Base-by-base conservation (phyloP, 2,888 invertebrate genomes). In the Schizaphis graminum region DNA sequence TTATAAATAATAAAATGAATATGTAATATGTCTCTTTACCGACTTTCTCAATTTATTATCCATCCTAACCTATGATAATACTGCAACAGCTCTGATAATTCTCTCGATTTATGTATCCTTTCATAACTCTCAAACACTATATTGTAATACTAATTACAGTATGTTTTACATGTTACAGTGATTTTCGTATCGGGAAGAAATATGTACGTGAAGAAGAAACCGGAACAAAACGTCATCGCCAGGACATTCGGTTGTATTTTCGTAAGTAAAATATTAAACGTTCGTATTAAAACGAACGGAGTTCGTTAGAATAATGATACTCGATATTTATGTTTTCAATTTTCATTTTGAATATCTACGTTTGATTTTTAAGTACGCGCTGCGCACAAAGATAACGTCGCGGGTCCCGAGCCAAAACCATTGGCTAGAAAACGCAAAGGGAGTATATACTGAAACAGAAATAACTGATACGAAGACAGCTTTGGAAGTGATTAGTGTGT, bases 361-460 rank as follows among this genome's bases (percentile, higher is more conserved):
- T 77, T 61, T 47, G 8, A 21, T 67, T 67, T 67, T 92, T 24
- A 94, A 95, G 95, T 91, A 93, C 26, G 95, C 94, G 4, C 47
- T 95, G 53, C 91, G 88, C 11, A 94, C 77, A 10, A 95, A 94
- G 57, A 13, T 94, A 7, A 57, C 44, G 10, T 49, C 86, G 24
- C 7, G 91, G 5, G n/a, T 41, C 3, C 41, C n/a, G 21, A 1
- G 49, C 53, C 10, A 49, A 56, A 35, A 13, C 10, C 91, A 94
- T 41, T 99, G 99, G 98, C 96, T 99, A 95, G 99, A 99, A 96
- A 97, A 98, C 95, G 98, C 99, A 0, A 97, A 97, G 95, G 97
- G 97, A 10, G 94, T 86, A n/a, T 94, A 91, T 85, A 57, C 89
- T 16, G 94, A 91, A 26, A 89, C 41, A 11, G 91, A 91, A 26